Base-by-base conservation (phyloP, 92 coral and sea anemone genomes). In the Metridium senile region DNA sequence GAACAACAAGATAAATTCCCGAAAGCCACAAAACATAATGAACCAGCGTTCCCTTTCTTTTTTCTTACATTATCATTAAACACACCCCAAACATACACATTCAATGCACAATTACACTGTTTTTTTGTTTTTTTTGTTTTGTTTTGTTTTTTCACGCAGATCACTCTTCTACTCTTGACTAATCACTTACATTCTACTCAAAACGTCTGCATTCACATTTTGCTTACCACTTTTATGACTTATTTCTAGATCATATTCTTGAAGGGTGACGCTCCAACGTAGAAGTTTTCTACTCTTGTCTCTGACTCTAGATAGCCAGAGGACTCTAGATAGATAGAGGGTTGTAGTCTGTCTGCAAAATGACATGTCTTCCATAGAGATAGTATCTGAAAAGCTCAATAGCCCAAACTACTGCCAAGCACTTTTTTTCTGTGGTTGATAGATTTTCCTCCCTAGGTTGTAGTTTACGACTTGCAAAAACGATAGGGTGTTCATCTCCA, bases 261-360 rank as follows among this genome's bases (percentile, higher is more conserved):
- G 85, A 2, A 79, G 9, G 9, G 89, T 68, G 4, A 85, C 20
- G 46, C 86, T 85, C 90, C 90, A 86, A 19, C 86, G 11, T 26
- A 58, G 17, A n/a, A 84, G 56, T 33, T 84, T 88, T 33, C 78
- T 39, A 71, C 69, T 84, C 23, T 80, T 88, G 34, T 75, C 82
- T 30, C 76, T 69, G 0, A 88, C 86, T 39, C 54, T 65, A 19
- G 13, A 47, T 26, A 80, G 73, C 58, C 75, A 85, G 13, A 69
- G 70, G n/a, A n/a, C n/a, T n/a, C n/a, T n/a, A n/a, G n/a, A n/a
- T n/a, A n/a, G n/a, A n/a, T n/a, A 85, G 67, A 1, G 83, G 84
- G 34, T 86, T 76, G 71, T 87, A 88, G 63, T 87, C 92, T 9
- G 85, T 82, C 53, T 82, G 70, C 28, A 87, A 39, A 20, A 51